phyloP scores from a whole-genome alignment of 2,888 invertebrate genomes.

The Mythimna pallens region DNA sequence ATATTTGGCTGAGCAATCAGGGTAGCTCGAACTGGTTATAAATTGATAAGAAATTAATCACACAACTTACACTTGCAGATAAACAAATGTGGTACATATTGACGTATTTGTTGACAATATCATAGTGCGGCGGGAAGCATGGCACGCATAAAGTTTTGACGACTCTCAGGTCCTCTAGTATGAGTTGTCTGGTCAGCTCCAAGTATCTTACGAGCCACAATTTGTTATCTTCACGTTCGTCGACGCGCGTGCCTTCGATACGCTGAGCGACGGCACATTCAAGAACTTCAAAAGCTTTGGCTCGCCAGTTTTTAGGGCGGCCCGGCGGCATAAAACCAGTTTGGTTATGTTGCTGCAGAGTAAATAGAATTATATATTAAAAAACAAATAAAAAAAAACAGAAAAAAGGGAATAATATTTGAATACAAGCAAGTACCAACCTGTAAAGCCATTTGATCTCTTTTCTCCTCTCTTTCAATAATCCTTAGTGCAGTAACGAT shows the following conservation, averaged over 20 bases:
- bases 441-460: conserved; percentile 96
- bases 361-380: conserved; percentile 45
- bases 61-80: conserved; percentile 93
- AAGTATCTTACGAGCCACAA: conserved; percentile 98
- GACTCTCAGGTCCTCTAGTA: conserved; percentile 97
- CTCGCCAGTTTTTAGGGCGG: conserved; percentile 97
- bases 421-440: conserved; percentile 69
- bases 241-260: conserved; percentile 98
- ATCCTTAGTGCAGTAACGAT: conserved; percentile 99
- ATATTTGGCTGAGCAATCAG: not conserved
- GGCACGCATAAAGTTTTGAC: conserved; percentile 97
- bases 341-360: conserved; percentile 92
- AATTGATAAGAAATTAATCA: not conserved
- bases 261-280: conserved; percentile 95
- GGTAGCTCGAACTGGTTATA: not conserved
- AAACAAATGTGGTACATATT: conserved; percentile 98
- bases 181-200: conserved; percentile 96
- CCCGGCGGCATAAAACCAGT: conserved; percentile 98
- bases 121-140: conserved; percentile 98
- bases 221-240: conserved; percentile 97
- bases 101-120: conserved; percentile 97
- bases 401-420: not conserved
- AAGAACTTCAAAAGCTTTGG: conserved; percentile 95
- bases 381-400: not conserved
- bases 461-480: conserved; percentile 98